Conservation (phyloP, 2,113 vertebrate species). For the Periophthalmus modestus region DNA sequence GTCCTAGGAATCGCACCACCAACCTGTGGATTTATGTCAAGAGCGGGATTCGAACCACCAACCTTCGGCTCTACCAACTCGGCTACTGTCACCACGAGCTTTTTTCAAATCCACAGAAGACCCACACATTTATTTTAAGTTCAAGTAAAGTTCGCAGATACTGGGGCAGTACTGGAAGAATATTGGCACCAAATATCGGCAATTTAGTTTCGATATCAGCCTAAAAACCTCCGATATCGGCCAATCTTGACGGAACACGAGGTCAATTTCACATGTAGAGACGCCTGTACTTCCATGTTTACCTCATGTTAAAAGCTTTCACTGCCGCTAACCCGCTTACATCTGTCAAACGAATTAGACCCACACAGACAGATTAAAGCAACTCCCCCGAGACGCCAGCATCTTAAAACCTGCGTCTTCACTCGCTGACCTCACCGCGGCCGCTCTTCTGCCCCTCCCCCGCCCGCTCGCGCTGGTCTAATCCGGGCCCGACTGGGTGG, state of each 20-base stretch:
- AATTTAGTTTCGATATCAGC: too few relatives aligned
- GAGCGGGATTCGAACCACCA: too few relatives aligned
- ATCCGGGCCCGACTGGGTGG: slow-evolving; percentile 59
- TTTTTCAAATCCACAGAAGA: too few relatives aligned
- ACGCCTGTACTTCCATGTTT: slow-evolving; percentile 40
- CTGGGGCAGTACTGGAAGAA: too few relatives aligned
- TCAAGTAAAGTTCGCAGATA: too few relatives aligned
- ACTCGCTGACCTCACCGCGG: slow-evolving; percentile 53
- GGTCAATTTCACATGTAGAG: not conserved
- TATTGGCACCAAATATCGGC: too few relatives aligned
- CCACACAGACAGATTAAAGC: slow-evolving; percentile 54
- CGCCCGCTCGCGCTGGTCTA: slow-evolving; percentile 53
- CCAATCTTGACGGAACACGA: not conserved
- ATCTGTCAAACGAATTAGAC: slow-evolving; percentile 32
- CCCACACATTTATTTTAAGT: too few relatives aligned
- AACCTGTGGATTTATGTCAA: too few relatives aligned
- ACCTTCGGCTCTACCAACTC: too few relatives aligned
- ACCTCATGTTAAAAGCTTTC: slow-evolving; percentile 43
- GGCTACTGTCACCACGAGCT: too few relatives aligned
- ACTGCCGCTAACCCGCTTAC: slow-evolving; percentile 45
- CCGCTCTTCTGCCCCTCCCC: slow-evolving; percentile 48
- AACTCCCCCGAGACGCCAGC: slow-evolving; percentile 39
- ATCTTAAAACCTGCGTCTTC: slow-evolving; percentile 47
- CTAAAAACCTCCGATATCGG: too few relatives aligned
- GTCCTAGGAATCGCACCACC: too few relatives aligned